Evolutionary conservation across 2,113 vertebrate genomes (phyloP).

Genomic region (Mungos mungo): DNA sequence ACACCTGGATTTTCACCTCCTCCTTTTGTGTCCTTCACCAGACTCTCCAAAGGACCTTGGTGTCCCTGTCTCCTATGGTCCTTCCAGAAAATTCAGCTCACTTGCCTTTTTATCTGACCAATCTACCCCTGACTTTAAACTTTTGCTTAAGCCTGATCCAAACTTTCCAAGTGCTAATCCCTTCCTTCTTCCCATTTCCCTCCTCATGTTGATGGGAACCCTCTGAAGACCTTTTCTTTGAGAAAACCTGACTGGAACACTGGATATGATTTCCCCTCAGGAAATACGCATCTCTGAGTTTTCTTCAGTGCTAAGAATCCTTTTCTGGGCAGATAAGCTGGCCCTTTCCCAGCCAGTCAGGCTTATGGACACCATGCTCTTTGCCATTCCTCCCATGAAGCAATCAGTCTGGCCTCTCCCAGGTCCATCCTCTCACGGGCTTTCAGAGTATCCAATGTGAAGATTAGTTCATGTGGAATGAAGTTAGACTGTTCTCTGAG

Average conservation of each 20-base stretch:
- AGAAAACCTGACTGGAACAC: not conserved
- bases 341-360: no score
- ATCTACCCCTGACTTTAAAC: not conserved
- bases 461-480: not conserved
- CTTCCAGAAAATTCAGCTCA: not conserved
- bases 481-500: not conserved
- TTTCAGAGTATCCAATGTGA: not conserved
- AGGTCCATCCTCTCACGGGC: not conserved
- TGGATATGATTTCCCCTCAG: not conserved
- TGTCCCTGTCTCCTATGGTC: not conserved
- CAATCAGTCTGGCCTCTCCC: fast-evolving
- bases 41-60: not conserved
- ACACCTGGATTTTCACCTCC: not conserved
- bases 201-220: not conserved
- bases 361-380: not conserved
- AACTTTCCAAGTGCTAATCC: not conserved
- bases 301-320: not conserved
- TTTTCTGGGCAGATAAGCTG: not conserved
- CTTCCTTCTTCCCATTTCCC: no score
- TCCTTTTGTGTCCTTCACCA: not conserved
- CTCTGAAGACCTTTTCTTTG: not conserved
- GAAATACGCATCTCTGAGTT: not conserved
- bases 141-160: not conserved
- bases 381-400: no score
- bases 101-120: not conserved